These are phyloP conservation scores for Intellagama lesueurii DNA, from an alignment of 2,797 vertebrate genomes.

Conservation along the genomic window DNA sequence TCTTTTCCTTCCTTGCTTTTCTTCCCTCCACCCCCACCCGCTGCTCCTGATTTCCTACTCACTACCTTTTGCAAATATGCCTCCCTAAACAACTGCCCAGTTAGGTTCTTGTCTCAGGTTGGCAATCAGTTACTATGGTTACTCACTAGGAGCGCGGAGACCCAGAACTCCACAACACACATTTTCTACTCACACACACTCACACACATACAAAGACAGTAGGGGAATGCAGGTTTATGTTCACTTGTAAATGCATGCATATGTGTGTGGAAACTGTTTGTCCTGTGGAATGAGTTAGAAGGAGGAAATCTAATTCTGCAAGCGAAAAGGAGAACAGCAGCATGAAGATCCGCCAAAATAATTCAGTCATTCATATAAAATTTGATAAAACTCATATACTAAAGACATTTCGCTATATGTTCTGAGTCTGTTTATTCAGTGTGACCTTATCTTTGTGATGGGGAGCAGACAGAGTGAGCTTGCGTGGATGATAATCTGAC, in stretches of 20 bases:
- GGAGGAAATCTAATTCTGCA: background rate
- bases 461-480: too few species aligned
- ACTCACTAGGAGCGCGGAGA: constrained; percentile 16
- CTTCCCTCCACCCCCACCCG: too few species aligned
- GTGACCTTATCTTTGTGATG: background rate
- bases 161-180: background rate
- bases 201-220: constrained; percentile 1
- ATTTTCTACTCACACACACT: background rate
- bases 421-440: background rate
- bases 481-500: background rate
- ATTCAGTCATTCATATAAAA: background rate
- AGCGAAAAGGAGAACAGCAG: background rate
- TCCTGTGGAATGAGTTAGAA: background rate
- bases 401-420: background rate
- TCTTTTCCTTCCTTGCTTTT: background rate
- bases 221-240: constrained; percentile 6
- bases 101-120: constrained; percentile 16
- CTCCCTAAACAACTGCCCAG: constrained; percentile 15
- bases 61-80: constrained; percentile 8
- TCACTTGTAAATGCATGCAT: background rate
- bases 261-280: background rate
- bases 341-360: background rate
- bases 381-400: background rate
- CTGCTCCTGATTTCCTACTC: background rate
- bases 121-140: constrained; percentile 15